Evolutionary conservation across 2,113 vertebrate genomes (phyloP).

Genomic region (Pelvicachromis taeniatus): DNA sequence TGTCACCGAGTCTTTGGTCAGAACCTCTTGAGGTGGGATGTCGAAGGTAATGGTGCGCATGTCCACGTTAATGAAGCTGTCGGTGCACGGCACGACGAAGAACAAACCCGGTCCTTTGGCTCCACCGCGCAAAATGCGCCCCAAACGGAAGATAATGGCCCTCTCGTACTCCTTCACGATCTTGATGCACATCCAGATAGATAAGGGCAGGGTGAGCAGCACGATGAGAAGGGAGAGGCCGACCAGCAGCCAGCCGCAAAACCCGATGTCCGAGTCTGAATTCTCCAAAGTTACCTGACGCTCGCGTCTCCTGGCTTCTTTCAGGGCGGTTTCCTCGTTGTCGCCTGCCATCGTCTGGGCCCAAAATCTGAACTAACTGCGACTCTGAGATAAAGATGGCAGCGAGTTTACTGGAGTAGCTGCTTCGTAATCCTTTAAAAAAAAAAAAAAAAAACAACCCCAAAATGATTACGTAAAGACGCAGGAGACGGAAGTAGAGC

Average conservation of each 20-base stretch:
- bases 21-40: conserved; percentile 95
- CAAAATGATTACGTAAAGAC: not conserved
- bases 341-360: not conserved
- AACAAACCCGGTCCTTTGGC: conserved; percentile 71
- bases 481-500: not conserved
- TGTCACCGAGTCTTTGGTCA: conserved; percentile 96
- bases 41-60: conserved; percentile 97
- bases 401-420: not conserved
- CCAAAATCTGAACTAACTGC: not conserved
- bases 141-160: conserved; percentile 10
- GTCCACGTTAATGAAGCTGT: conserved; percentile 96
- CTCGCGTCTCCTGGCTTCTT: not conserved
- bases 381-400: not conserved
- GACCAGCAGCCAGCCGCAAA: conserved; percentile 82
- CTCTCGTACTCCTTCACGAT: conserved; percentile 22
- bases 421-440: not conserved
- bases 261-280: conserved; percentile 54
- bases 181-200: conserved; percentile 96
- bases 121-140: conserved; percentile 1
- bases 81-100: conserved; percentile 92
- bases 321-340: not conserved
- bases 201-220: conserved; percentile 80
- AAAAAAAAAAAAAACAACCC: not conserved
- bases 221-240: not conserved
- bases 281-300: conserved; percentile 55